Evolutionary conservation across 2,113 vertebrate genomes (phyloP).

Genomic region (Kobus ellipsiprymnus): DNA sequence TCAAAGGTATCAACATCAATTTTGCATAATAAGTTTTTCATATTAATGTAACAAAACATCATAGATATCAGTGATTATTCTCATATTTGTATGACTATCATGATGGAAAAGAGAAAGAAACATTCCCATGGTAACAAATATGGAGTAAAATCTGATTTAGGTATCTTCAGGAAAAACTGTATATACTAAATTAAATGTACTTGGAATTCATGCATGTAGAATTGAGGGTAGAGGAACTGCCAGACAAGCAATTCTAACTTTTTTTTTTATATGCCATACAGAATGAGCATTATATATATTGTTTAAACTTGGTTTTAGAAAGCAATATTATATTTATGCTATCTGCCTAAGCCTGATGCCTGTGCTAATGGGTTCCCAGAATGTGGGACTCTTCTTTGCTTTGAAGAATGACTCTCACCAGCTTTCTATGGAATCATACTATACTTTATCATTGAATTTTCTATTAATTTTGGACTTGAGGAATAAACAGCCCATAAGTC

Average conservation of each 20-base stretch:
- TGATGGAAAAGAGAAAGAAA: neutral
- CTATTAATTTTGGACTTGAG: neutral
- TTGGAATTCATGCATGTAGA: neutral
- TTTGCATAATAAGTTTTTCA: neutral
- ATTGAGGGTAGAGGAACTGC: neutral
- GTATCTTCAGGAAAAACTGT: neutral
- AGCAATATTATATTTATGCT: neutral
- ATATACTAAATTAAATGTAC: neutral
- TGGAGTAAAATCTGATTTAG: neutral
- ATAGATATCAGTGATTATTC: neutral
- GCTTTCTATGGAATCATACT: neutral
- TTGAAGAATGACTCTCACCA: neutral
- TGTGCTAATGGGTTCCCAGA: neutral
- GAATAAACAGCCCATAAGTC: neutral
- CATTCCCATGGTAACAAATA: neutral
- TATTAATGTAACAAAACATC: neutral
- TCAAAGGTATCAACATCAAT: neutral
- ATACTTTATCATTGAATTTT: neutral
- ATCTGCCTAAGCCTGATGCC: neutral
- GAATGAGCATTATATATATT: neutral
- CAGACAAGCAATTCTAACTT: neutral
- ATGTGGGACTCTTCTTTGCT: neutral
- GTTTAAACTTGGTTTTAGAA: neutral
- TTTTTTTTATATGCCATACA: neutral
- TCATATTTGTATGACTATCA: neutral